phyloP scores from a whole-genome alignment of 2,888 invertebrate genomes.

The Mylabris sibirica region DNA sequence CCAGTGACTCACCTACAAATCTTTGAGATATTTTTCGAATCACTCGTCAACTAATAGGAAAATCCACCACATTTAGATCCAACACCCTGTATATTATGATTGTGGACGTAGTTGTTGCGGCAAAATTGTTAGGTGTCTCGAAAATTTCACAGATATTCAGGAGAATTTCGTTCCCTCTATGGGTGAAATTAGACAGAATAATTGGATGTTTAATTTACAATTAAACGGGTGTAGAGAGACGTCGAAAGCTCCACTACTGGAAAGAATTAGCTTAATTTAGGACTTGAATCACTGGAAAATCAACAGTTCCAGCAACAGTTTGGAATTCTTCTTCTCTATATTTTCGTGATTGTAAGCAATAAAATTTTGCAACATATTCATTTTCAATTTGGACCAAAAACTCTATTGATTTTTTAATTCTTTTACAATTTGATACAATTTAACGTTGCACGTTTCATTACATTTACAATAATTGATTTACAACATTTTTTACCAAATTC shows the following conservation, averaged over 20 bases:
- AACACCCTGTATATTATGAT: too few relatives aligned
- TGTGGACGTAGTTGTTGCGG: too few relatives aligned
- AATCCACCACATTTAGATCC: too few relatives aligned
- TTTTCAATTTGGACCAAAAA: background rate
- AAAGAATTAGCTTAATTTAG: background rate
- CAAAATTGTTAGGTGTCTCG: too few relatives aligned
- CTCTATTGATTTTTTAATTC: background rate
- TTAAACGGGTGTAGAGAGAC: background rate
- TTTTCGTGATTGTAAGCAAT: background rate
- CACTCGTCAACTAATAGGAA: too few relatives aligned
- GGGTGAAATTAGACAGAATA: background rate
- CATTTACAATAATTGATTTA: background rate
- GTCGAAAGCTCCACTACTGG: background rate
- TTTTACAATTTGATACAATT: background rate
- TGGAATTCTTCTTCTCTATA: background rate
- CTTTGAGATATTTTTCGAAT: too few relatives aligned
- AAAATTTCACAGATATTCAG: too few relatives aligned
- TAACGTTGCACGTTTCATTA: too few relatives aligned
- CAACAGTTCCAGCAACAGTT: conserved; percentile 6
- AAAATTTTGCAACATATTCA: background rate
- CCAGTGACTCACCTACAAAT: too few relatives aligned
- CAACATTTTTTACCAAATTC: too few relatives aligned
- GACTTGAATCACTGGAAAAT: background rate
- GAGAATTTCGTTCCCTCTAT: background rate
- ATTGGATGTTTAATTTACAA: background rate